phyloP scores from a whole-genome alignment of 2,113 vertebrate species.

The Sorex araneus region DNA sequence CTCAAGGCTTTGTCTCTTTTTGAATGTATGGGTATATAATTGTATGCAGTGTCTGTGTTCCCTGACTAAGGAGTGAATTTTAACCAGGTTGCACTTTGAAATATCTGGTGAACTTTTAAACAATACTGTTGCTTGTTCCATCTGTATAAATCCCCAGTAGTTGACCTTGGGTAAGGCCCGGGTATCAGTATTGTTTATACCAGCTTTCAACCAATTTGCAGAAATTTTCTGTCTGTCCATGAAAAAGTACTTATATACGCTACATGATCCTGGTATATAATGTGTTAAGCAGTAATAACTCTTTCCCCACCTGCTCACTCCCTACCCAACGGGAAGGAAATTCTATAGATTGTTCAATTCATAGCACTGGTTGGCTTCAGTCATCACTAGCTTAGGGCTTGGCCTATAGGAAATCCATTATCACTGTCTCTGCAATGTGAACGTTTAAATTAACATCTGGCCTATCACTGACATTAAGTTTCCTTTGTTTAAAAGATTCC shows the following conservation, averaged over 20 bases:
- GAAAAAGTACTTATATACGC: too few species aligned
- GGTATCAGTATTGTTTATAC: neutral
- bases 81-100: neutral
- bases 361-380: rapidly evolving
- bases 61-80: neutral
- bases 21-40: neutral
- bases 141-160: constrained; percentile 8
- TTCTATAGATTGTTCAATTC: neutral
- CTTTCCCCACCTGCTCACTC: too few species aligned
- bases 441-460: neutral
- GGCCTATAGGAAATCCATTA: neutral
- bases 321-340: too few species aligned
- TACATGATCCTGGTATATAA: too few species aligned
- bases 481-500: constrained; percentile 3
- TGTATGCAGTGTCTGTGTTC: rapidly evolving
- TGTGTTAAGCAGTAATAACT: too few species aligned
- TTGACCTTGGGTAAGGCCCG: neutral
- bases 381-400: neutral
- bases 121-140: neutral
- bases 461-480: neutral
- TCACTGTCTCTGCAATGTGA: neutral
- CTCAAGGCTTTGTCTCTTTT: neutral
- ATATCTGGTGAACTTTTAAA: neutral
- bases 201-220: too few species aligned
- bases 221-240: too few species aligned